Base-by-base conservation (phyloP, 2,888 invertebrate genomes). In the Pterostichus madidus region DNA sequence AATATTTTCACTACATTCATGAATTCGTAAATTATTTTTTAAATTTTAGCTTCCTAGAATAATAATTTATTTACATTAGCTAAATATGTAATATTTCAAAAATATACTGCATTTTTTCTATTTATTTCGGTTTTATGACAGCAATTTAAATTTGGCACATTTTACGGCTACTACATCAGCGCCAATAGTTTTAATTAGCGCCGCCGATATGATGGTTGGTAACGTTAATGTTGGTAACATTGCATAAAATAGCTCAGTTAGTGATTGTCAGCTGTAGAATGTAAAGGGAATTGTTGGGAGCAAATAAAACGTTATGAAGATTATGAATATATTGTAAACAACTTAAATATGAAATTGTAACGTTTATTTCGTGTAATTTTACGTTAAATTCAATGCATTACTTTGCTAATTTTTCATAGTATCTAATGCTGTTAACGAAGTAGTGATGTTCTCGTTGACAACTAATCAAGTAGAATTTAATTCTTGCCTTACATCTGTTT, bases 201-300 rank as follows among this genome's bases (percentile, higher is more conserved):
- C 68, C 68, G 17, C 68, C 1, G 13, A 52, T 52, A 31, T 24
- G 32, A 24, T 75, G 8, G 53, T 75, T 53, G n/a, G 52, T 75
- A 64, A 31, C 35, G 24, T 46, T 73, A 73, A 73, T 44, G 73
- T 73, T 73, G 73, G 75, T 52, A 75, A 75, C 75, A 75, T 77
- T 77, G 77, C 77, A 77, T 71, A 71, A 71, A 59, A 53, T 52
- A 59, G 73, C 81, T 81, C 82, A 82, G 82, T 82, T 75, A 75
- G 82, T 75, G 82, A 76, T 61, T 82, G 82, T 76, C 76, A 82
- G 75, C 75, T 61, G 76, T 76, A 13, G 75, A 39, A 71, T 15
- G 59, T 75, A 75, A 81, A 61, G 75, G 61, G 76, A 32, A 13
- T 76, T 59, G 81, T 75, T 46, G 17, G 75, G 82, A 39, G 68